Conservation (phyloP, 2,888 invertebrate genomes). For the Parnassius apollo region DNA sequence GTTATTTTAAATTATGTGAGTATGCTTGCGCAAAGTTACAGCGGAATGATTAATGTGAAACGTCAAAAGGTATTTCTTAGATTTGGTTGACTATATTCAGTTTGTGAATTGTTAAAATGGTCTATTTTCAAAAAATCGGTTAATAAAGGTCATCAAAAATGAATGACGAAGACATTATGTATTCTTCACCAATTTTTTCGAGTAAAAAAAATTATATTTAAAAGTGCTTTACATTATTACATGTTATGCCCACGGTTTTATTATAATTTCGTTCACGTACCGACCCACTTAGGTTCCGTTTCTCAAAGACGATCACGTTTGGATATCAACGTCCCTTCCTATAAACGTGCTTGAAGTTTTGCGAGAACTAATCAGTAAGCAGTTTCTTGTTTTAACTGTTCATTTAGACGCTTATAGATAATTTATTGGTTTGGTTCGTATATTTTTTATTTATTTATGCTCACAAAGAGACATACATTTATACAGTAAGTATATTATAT, state of each 20-base stretch:
- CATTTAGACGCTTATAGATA: constrained; percentile 1
- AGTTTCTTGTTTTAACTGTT: constrained; percentile 22
- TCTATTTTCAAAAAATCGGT: no score
- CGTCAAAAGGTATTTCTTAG: no score
- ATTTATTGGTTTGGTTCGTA: neutral
- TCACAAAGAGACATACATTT: no score
- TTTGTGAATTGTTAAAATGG: neutral
- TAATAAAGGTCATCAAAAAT: no score
- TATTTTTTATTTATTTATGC: no score
- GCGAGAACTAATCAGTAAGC: constrained; percentile 19
- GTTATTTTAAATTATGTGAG: no score
- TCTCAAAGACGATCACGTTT: constrained; percentile 28
- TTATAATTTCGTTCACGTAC: constrained; percentile 27
- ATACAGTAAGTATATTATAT: no score
- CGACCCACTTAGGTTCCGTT: constrained; percentile 27
- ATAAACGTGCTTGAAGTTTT: constrained; percentile 23
- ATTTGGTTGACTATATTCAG: no score
- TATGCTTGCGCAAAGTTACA: no score
- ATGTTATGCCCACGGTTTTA: constrained; percentile 18
- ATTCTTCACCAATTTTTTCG: neutral
- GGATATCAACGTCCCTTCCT: constrained; percentile 29
- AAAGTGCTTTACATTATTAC: constrained; percentile 11
- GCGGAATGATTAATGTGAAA: no score
- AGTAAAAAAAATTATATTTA: constrained; percentile 4
- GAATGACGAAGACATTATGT: no score